A percentile compares a stretch with the other conserved stretches of the same genome.
Conservation (phyloP, 2,888 invertebrate species). For the Dicranocentrus wangi region DNA sequence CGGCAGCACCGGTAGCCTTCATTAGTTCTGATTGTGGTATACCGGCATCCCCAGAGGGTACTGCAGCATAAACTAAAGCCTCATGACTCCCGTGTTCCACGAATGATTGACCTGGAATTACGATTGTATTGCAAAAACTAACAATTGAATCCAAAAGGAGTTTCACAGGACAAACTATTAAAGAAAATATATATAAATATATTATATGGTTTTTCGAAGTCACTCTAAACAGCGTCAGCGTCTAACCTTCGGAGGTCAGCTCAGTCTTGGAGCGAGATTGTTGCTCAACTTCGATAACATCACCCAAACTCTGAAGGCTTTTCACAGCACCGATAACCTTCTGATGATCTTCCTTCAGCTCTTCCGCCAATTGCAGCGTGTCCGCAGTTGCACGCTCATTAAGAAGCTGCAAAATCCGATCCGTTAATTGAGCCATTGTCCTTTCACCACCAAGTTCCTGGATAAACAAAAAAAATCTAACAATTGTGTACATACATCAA, state of each 20-base stretch:
- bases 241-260: constrained; percentile 90
- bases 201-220: too few relatives aligned
- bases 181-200: too few relatives aligned
- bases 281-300: constrained; percentile 81
- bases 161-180: too few relatives aligned
- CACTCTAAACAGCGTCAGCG: too few relatives aligned
- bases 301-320: constrained; percentile 87
- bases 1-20: constrained; percentile 76
- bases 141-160: too few relatives aligned
- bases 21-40: constrained; percentile 86
- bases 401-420: constrained; percentile 69
- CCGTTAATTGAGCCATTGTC: constrained; percentile 68
- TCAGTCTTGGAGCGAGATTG: constrained; percentile 84
- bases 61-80: constrained; percentile 85
- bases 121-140: too few relatives aligned
- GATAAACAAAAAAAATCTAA: too few relatives aligned
- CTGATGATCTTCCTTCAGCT: constrained; percentile 89
- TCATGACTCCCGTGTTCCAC: constrained; percentile 93
- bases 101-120: constrained; percentile 82
- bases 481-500: too few relatives aligned
- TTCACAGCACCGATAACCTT: constrained; percentile 93
- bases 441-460: too few relatives aligned
- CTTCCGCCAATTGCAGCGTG: constrained; percentile 81
- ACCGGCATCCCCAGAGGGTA: constrained; percentile 82
- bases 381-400: constrained; percentile 74